Evolutionary conservation across 2,888 invertebrate genomes (phyloP).

Genomic region (Caradrina clavipalpis): DNA sequence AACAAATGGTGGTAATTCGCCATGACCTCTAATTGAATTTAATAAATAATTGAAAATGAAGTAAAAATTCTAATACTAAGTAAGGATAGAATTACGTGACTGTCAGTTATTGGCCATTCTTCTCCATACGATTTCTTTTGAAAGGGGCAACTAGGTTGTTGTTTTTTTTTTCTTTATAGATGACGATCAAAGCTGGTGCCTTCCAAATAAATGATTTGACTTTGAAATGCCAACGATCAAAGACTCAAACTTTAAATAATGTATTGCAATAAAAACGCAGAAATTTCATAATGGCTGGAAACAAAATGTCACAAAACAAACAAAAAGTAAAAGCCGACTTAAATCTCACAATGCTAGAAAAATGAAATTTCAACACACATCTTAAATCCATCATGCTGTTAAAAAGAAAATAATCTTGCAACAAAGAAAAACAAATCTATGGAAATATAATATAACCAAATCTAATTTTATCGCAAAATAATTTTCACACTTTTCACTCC

Average conservation of each 20-base stretch:
- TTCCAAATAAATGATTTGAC: too few relatives aligned
- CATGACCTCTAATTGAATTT: neutral
- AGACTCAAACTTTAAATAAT: neutral
- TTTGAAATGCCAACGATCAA: neutral
- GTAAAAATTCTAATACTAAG: neutral
- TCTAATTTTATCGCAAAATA: conserved; percentile 1
- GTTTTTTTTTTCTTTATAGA: too few relatives aligned
- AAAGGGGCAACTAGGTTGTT: too few relatives aligned
- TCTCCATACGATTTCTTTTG: too few relatives aligned
- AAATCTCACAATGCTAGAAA: conserved; percentile 2
- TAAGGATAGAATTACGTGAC: neutral
- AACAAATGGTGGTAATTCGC: neutral
- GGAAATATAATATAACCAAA: neutral
- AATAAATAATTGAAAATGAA: neutral
- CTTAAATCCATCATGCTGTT: neutral
- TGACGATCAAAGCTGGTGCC: too few relatives aligned
- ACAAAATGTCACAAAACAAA: neutral
- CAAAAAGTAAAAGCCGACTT: neutral
- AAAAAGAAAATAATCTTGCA: conserved; percentile 4
- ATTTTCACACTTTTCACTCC: conserved; percentile 5
- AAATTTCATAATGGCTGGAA: too few relatives aligned
- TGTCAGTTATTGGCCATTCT: too few relatives aligned
- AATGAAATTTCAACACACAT: neutral
- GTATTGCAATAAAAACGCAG: too few relatives aligned
- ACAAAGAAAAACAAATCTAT: neutral